These are phyloP conservation scores for Anthrax anthrax DNA, from an alignment of 2,888 invertebrate species.

Conservation along the genomic window DNA sequence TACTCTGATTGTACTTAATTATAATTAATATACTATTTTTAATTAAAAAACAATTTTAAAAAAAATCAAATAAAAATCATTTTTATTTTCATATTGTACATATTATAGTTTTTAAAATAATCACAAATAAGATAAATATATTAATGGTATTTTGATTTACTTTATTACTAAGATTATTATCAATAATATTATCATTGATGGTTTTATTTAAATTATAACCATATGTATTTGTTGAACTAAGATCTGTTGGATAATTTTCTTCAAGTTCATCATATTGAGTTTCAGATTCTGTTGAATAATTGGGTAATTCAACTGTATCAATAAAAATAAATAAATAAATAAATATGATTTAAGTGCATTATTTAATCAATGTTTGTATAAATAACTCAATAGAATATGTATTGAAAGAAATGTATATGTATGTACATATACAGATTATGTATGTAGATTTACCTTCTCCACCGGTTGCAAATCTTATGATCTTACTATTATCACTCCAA, in stretches of 20 bases:
- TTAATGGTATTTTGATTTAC: too few relatives aligned
- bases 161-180: too few relatives aligned
- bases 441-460: slow-evolving; percentile 44
- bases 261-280: slow-evolving; percentile 15
- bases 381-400: background rate
- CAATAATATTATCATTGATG: too few relatives aligned
- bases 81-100: too few relatives aligned
- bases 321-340: background rate
- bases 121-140: too few relatives aligned
- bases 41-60: too few relatives aligned
- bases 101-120: too few relatives aligned
- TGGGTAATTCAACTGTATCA: slow-evolving; percentile 28
- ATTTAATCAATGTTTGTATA: background rate
- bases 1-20: too few relatives aligned
- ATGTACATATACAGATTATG: background rate
- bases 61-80: too few relatives aligned
- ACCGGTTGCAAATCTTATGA: slow-evolving; percentile 61
- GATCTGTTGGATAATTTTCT: slow-evolving; percentile 20
- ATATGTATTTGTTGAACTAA: slow-evolving; percentile 19
- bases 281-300: slow-evolving; percentile 31
- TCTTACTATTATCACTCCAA: slow-evolving; percentile 66
- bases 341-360: background rate
- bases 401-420: background rate
- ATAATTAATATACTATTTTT: too few relatives aligned
- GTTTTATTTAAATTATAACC: background rate